phyloP scores from a whole-genome alignment of 2,888 invertebrate genomes.

The Rhimphoctona megacephalus region DNA sequence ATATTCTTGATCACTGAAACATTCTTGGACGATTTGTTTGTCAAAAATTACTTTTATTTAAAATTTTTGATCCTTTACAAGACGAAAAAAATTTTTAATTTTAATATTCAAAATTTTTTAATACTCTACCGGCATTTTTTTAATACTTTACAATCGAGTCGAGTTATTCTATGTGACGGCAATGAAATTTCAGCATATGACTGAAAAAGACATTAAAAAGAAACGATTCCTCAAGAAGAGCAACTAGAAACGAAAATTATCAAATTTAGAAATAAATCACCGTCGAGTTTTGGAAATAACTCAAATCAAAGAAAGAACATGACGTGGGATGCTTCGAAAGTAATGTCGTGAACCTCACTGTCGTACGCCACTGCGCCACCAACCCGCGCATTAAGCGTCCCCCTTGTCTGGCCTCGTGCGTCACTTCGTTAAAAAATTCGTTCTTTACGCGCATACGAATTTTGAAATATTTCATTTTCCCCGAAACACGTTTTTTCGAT shows the following conservation, averaged over 20 bases:
- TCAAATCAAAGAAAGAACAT: not conserved
- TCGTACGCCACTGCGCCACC: not conserved
- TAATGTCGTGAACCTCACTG: not conserved
- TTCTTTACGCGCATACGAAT: not conserved
- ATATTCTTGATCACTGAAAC: not conserved
- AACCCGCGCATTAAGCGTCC: not conserved
- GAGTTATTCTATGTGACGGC: not conserved
- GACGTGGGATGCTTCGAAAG: constrained; percentile 1
- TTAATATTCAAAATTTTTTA: not conserved
- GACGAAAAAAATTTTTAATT: not conserved
- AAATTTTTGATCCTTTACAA: not conserved
- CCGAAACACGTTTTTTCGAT: not conserved
- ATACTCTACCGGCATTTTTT: not conserved
- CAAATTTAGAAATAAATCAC: not conserved
- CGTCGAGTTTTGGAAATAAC: not conserved
- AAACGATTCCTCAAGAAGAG: not conserved
- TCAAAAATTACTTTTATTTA: not conserved
- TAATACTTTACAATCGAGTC: not conserved
- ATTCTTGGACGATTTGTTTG: not conserved
- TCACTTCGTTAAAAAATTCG: not conserved
- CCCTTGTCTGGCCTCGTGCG: not conserved
- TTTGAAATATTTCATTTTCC: not conserved
- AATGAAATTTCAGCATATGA: not conserved
- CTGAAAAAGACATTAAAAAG: not conserved
- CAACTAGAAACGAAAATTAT: not conserved